phyloP scores from a whole-genome alignment of 2,113 vertebrate genomes.

The Mobula birostris region DNA sequence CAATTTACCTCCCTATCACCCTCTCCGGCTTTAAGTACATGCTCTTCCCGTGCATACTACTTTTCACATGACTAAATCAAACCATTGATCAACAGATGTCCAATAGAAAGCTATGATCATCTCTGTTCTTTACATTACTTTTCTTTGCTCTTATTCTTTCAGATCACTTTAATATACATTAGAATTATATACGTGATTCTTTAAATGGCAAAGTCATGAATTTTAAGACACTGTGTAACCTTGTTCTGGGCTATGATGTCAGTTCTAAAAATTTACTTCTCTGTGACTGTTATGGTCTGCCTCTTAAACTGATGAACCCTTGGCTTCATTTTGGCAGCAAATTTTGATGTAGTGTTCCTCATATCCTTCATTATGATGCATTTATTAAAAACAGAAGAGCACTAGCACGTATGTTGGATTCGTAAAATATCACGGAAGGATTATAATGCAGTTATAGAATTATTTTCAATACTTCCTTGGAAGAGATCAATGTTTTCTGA shows the following conservation, averaged over 20 bases:
- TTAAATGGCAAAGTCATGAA: no score
- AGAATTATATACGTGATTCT: no score
- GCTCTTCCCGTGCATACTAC: no score
- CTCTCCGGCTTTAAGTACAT: no score
- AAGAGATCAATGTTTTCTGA: not conserved
- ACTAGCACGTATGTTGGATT: not conserved
- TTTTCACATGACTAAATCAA: not conserved
- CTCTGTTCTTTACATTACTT: not conserved
- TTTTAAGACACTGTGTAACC: no score
- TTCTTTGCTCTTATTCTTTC: not conserved
- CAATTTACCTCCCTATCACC: not conserved
- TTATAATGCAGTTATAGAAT: not conserved
- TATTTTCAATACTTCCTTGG: not conserved
- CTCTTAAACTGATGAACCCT: no score
- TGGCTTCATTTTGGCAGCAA: no score
- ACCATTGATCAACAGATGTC: not conserved
- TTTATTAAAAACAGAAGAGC: not conserved
- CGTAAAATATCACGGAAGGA: not conserved
- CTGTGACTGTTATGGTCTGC: no score
- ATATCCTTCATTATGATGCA: not conserved
- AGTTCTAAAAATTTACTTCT: no score
- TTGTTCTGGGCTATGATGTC: no score
- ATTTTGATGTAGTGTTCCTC: not conserved
- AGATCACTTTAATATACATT: no score
- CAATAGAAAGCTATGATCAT: not conserved